Evolutionary conservation across 2,888 invertebrate species (phyloP).

Genomic region (Drosophila pseudotalamancana): DNA sequence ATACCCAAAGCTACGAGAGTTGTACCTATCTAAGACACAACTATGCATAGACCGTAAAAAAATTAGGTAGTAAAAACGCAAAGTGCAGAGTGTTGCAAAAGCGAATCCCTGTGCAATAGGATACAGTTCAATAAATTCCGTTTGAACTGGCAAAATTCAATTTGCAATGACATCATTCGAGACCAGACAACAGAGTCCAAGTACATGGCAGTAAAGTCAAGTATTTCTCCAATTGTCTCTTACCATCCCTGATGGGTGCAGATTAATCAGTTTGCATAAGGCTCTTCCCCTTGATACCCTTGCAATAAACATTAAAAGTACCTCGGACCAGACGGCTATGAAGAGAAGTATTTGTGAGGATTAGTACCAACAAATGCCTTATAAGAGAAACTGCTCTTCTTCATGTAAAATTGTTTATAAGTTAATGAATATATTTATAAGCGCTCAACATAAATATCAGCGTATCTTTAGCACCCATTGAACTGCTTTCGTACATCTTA

Average conservation of each 20-base stretch:
- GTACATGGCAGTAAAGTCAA: not conserved
- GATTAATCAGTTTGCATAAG: constrained; percentile 55
- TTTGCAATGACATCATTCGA: constrained; percentile 66
- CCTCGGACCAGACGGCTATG: not conserved
- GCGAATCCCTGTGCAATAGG: constrained; percentile 15
- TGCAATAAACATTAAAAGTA: not conserved
- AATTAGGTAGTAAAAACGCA: constrained; percentile 64
- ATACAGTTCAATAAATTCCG: constrained; percentile 58
- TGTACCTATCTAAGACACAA: constrained; percentile 29
- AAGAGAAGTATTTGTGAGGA: not conserved
- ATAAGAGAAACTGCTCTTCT: not conserved
- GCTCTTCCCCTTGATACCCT: not conserved
- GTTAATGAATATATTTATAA: not conserved
- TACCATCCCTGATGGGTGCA: constrained; percentile 13
- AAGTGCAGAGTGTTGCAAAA: constrained; percentile 52
- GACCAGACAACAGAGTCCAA: constrained; percentile 21
- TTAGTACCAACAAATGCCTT: not conserved
- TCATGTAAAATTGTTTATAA: not conserved
- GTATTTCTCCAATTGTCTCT: not conserved
- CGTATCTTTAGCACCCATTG: not conserved
- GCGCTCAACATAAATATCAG: not conserved
- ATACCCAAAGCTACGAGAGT: constrained; percentile 4
- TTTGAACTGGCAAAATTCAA: constrained; percentile 67
- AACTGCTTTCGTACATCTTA: not conserved
- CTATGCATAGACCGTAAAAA: constrained; percentile 72